Percentiles rank a stretch among this genome's conserved stretches.
These are phyloP conservation scores for Campoletis raptor DNA, from an alignment of 2,888 invertebrate genomes.

Conservation along the genomic window DNA sequence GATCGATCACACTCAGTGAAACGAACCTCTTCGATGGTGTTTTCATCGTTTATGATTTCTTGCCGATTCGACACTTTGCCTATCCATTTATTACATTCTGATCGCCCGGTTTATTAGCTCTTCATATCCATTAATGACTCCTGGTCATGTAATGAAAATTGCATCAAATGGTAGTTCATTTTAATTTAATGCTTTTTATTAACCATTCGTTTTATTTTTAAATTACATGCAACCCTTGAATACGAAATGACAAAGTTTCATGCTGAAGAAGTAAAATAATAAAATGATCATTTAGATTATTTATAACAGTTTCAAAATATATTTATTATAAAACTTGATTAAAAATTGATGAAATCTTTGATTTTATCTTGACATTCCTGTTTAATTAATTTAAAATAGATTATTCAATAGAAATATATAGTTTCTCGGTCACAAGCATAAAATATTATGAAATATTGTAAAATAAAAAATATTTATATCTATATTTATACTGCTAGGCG, in stretches of 20 bases:
- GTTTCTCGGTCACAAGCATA: not conserved
- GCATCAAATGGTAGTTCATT: not conserved
- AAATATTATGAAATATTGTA: not conserved
- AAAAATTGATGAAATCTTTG: not conserved
- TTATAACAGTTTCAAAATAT: no score
- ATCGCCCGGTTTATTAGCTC: not conserved
- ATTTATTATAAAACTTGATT: no score
- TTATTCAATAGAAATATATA: not conserved
- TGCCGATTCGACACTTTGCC: not conserved
- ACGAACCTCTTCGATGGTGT: not conserved
- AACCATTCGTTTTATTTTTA: not conserved
- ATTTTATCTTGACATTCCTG: not conserved
- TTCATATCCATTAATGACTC: not conserved
- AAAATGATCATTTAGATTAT: no score
- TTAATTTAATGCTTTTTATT: not conserved
- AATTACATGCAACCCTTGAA: not conserved
- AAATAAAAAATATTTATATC: conserved; percentile 16
- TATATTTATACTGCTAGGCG: not conserved
- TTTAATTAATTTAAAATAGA: not conserved
- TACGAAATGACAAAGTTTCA: not conserved
- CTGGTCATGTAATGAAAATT: not conserved
- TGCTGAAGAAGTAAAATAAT: no score
- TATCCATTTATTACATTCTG: not conserved
- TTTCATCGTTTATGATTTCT: not conserved
- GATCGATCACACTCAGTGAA: conserved; percentile 46